Conservation (phyloP, 2,797 vertebrate genomes). For the Melanotaenia parkinsoni region DNA sequence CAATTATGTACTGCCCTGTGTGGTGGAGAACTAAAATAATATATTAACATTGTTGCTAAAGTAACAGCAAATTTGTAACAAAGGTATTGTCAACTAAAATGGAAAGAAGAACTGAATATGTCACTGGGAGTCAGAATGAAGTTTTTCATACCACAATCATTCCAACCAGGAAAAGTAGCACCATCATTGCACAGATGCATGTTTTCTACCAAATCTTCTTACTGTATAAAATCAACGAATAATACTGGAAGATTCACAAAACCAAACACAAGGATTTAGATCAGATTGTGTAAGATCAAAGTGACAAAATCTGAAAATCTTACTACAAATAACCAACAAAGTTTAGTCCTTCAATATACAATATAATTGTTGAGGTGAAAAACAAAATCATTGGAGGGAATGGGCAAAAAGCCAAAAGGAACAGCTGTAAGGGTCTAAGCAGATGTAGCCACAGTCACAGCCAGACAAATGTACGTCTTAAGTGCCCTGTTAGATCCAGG, state of each 20-base stretch:
- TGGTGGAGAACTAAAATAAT: not conserved
- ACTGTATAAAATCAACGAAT: not conserved
- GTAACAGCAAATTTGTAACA: not conserved
- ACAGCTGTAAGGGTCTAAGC: constrained; percentile 51
- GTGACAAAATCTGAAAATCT: constrained; percentile 23
- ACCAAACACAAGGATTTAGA: not conserved
- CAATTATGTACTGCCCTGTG: not conserved
- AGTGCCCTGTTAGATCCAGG: constrained; percentile 89
- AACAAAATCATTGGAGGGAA: constrained; percentile 69
- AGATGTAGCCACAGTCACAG: constrained; percentile 55
- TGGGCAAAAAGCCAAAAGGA: constrained; percentile 23
- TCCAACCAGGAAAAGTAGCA: too few species aligned
- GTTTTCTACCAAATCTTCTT: not conserved
- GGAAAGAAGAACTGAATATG: too few species aligned
- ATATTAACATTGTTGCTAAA: not conserved
- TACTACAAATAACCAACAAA: constrained; percentile 45
- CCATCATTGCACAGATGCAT: not conserved
- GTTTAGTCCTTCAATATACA: constrained; percentile 34
- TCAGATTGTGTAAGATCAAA: not conserved
- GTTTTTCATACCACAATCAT: too few species aligned
- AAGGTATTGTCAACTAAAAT: too few species aligned
- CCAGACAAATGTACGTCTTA: constrained; percentile 90
- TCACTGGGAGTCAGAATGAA: too few species aligned
- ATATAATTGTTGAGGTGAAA: constrained; percentile 56
- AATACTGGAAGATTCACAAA: not conserved